phyloP scores from a whole-genome alignment of 92 coral and sea anemone species.

The Porites evermanni region DNA sequence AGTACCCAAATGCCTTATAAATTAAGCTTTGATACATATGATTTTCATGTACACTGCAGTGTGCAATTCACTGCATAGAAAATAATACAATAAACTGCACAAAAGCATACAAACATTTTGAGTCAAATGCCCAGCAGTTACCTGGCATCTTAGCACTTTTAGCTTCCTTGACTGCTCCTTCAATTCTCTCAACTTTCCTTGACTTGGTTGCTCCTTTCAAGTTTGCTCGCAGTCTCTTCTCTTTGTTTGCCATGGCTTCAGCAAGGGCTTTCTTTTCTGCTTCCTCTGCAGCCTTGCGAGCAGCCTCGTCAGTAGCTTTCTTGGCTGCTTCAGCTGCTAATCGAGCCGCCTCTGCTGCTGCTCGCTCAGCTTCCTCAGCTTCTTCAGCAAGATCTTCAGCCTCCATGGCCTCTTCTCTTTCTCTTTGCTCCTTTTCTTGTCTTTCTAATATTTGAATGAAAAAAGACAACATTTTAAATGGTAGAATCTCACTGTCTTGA shows the following conservation, averaged over 20 bases:
- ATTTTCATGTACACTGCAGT: too few species aligned
- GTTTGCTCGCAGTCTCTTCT: constrained; percentile 90
- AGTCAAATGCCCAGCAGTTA: constrained; percentile 13
- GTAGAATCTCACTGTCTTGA: background rate
- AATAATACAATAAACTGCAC: background rate
- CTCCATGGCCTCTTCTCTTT: constrained; percentile 94
- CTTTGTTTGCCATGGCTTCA: constrained; percentile 94
- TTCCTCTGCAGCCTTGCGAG: constrained; percentile 93
- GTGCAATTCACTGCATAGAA: too few species aligned
- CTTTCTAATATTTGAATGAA: constrained; percentile 61
- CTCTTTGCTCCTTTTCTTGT: constrained; percentile 80
- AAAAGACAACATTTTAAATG: background rate
- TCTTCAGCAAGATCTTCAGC: constrained; percentile 97
- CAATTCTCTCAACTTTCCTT: constrained; percentile 83
- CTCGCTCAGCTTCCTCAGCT: constrained; percentile 96
- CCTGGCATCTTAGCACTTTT: constrained; percentile 97
- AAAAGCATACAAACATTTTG: too few species aligned
- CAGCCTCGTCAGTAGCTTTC: constrained; percentile 89
- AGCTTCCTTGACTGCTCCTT: constrained; percentile 83
- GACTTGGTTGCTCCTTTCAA: constrained; percentile 94
- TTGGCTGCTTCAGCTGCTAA: constrained; percentile 94
- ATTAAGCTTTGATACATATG: too few species aligned
- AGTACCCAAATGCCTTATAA: too few species aligned
- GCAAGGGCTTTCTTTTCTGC: constrained; percentile 99
- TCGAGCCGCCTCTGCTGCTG: constrained; percentile 93